Evolutionary conservation across 2,888 invertebrate genomes (phyloP), one percentile per base, ranked within the genome.

Genomic region (Cremastinae sp.): DNA sequence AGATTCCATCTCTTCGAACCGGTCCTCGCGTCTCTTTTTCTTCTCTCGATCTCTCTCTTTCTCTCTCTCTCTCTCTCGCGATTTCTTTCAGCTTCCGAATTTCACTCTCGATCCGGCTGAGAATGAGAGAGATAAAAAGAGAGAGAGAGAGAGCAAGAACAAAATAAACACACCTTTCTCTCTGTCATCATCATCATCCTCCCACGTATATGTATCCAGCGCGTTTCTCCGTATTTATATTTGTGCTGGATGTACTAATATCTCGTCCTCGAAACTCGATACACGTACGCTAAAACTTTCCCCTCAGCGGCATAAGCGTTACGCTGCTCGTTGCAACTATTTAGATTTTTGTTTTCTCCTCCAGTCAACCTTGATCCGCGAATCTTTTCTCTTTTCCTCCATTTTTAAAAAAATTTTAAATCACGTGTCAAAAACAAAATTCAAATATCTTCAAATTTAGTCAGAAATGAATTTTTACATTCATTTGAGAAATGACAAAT

Each of bases 1-100:
- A 86, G 86, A 86, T 86, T 83, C 83, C 83, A 74, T 51, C 49
- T 49, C 47, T 28, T 58, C 74, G 53, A 73, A 76, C 76, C 76
- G 72, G 72, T 76, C 76, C 72, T 69, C 68, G 55, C 72, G 51
- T 75, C 45, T 71, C 22, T 39, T 43, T 47, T 16, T 14, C 45
- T 12, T 51, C 10, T 64, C 41, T 41, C 41, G 12, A 20, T 39
- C 49, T 51, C 20, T 64, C 10, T 14, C 20, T 51, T 20, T 41
- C 41, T n/a, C 2, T 41, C 12, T 18, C 39, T 14, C 2, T 14
- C 37, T 37, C 1, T 14, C 37, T 2, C 14, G 12, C 35, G 61
- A 59, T 53, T 55, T 75, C 75, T 75, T 71, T 75, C 69, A 53
- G 59, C 73, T 73, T 76, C 76, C 73, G 76, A 76, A 76, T 73